Conservation (phyloP, 2,113 vertebrate species). For the Scopus umbretta region DNA sequence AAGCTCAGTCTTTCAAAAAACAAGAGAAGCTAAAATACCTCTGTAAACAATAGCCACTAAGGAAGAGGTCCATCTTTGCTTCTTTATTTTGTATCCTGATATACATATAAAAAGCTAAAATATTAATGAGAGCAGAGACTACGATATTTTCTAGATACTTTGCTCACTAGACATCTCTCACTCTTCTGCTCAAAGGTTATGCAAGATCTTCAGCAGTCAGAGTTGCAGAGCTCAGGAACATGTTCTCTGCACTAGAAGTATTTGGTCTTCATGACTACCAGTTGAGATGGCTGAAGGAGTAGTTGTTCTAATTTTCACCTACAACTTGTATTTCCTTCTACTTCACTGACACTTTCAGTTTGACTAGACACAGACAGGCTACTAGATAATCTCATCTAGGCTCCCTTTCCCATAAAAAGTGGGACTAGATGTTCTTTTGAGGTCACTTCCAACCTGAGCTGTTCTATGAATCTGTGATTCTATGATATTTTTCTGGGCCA, state of each 20-base stretch:
- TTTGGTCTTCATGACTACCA: not conserved
- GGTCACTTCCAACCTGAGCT: not conserved
- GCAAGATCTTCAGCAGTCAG: not conserved
- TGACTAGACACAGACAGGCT: not conserved
- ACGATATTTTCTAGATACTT: not conserved
- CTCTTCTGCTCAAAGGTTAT: not conserved
- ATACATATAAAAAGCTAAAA: not conserved
- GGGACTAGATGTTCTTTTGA: not conserved
- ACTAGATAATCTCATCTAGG: not conserved
- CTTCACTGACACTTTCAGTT: not conserved
- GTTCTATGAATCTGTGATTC: not conserved
- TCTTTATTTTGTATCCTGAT: not conserved
- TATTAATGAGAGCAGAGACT: not conserved
- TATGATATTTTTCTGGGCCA: not conserved
- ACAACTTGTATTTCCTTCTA: not conserved
- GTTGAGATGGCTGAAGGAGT: not conserved
- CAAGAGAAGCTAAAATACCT: not conserved
- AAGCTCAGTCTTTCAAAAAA: not conserved
- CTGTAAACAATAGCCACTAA: not conserved
- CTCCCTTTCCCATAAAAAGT: not conserved
- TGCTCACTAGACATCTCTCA: not conserved
- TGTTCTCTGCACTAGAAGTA: not conserved
- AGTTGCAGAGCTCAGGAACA: not conserved
- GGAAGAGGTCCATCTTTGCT: not conserved
- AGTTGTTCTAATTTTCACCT: not conserved